Base-by-base conservation (phyloP, 2,113 vertebrate genomes). In the Ia io region DNA sequence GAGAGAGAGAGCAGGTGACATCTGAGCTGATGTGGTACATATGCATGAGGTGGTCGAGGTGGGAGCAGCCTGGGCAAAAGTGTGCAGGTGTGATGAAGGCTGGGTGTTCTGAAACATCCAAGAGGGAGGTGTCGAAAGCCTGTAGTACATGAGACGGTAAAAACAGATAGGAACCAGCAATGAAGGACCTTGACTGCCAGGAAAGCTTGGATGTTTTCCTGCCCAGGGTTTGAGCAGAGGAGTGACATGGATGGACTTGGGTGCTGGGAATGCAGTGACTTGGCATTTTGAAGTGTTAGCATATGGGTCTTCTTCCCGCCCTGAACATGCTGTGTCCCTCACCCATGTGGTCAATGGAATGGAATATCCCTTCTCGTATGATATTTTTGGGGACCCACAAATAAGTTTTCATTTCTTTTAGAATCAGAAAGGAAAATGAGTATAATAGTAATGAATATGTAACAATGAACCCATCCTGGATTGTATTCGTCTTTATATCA, bases 341-440 rank as follows among this genome's bases (percentile, higher is more conserved):
- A 20, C 79, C 42, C 73, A 40, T 1, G 0, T 18, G 49, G 42
- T 49, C 79, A 65, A 28, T 4, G 25, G 22, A 47, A 22, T 49
- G 20, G 23, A 53, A 2, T 20, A 20, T 42, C 42, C 18, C 42
- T 23, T 30, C 13, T 13, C 6, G 2, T 18, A 3, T 14, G 2
- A 2, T 90, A 28, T 53, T 65, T 85, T 65, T 37, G 63, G 73
- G 59, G 32, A 70, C 20, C 35, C 22, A 69, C 35, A 61, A 47
- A 80, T 85, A 35, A 65, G 18, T 63, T 89, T 76, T 73, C 5
- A 79, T 85, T 85, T 88, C n/a, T 88, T 76, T 88, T 92, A 40
- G 49, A 47, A n/a, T 85, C n/a, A 35, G 65, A 92, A 56, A 10
- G 22, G 10, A 37, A 63, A 59, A 20, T 80, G 17, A 42, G 20